Percentiles rank a stretch among this genome's conserved stretches.
These are phyloP conservation scores for Pandion haliaetus DNA, from an alignment of 2,113 vertebrate species.

Conservation along the genomic window DNA sequence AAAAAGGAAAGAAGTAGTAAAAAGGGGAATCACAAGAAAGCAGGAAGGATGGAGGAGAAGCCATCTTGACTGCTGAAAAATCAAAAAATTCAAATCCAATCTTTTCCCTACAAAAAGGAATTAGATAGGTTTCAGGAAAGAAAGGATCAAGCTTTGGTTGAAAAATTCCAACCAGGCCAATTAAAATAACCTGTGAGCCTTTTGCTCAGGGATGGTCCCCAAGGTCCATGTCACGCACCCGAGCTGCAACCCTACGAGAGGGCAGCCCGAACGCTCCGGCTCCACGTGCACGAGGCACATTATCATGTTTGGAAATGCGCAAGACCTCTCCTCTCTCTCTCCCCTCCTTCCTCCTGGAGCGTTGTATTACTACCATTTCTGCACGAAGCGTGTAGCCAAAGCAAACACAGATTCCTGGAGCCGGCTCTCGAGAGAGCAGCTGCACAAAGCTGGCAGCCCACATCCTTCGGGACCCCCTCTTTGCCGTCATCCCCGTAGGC, in stretches of 20 bases:
- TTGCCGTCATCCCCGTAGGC: neutral
- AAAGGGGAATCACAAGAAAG: neutral
- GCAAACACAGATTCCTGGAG: slow-evolving; percentile 48
- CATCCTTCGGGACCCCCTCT: neutral
- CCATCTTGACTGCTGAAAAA: neutral
- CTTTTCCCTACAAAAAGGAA: neutral
- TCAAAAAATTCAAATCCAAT: neutral
- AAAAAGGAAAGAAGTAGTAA: neutral
- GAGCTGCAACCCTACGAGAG: neutral
- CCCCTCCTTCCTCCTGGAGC: neutral
- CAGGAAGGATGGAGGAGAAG: neutral
- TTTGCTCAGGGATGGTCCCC: neutral
- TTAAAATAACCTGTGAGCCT: neutral
- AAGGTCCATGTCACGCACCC: neutral
- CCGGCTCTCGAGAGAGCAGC: slow-evolving; percentile 40
- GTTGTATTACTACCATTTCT: neutral
- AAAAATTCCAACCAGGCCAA: neutral
- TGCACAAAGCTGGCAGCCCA: slow-evolving; percentile 12
- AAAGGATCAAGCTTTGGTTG: neutral
- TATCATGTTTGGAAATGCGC: neutral
- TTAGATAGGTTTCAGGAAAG: neutral
- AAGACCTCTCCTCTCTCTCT: neutral
- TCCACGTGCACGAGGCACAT: neutral
- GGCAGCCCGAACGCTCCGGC: neutral
- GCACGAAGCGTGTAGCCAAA: slow-evolving; percentile 33